phyloP scores from a whole-genome alignment of 2,797 vertebrate species.

The Propithecus deckenii region DNA sequence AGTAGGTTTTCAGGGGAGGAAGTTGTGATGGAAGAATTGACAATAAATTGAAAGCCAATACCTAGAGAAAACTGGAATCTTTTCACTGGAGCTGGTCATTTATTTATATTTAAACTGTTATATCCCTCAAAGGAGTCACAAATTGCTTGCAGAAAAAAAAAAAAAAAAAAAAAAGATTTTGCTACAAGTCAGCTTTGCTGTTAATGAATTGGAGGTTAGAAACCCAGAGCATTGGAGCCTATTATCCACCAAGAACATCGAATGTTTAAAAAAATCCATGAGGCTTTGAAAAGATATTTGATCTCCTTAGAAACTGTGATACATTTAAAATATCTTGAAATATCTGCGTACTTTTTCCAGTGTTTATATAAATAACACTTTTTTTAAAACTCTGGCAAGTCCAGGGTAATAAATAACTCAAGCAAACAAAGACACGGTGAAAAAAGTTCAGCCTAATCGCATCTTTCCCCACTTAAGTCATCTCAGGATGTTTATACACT shows the following conservation, averaged over 20 bases:
- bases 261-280: slow-evolving; percentile 49
- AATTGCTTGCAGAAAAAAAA: neutral
- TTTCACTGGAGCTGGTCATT: slow-evolving; percentile 8
- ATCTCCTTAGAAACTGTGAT: slow-evolving; percentile 56
- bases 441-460: neutral
- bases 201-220: slow-evolving; percentile 72
- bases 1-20: neutral
- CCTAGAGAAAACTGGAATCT: slow-evolving; percentile 40
- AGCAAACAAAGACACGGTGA: slow-evolving; percentile 23
- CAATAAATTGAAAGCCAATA: slow-evolving; percentile 49
- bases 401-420: slow-evolving; percentile 46
- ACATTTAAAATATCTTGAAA: slow-evolving; percentile 67
- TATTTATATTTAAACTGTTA: slow-evolving; percentile 66
- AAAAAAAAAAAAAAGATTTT: neutral
- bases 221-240: slow-evolving; percentile 50
- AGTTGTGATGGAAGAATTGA: neutral
- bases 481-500: neutral
- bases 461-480: neutral
- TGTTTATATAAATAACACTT: slow-evolving; percentile 60
- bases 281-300: slow-evolving; percentile 67
- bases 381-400: slow-evolving; percentile 16
- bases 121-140: slow-evolving; percentile 31
- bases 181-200: slow-evolving; percentile 50
- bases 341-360: slow-evolving; percentile 61
- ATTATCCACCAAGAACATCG: slow-evolving; percentile 65